Conservation (phyloP, 2,797 vertebrate species). For the Chelidonichthys spinosus region DNA sequence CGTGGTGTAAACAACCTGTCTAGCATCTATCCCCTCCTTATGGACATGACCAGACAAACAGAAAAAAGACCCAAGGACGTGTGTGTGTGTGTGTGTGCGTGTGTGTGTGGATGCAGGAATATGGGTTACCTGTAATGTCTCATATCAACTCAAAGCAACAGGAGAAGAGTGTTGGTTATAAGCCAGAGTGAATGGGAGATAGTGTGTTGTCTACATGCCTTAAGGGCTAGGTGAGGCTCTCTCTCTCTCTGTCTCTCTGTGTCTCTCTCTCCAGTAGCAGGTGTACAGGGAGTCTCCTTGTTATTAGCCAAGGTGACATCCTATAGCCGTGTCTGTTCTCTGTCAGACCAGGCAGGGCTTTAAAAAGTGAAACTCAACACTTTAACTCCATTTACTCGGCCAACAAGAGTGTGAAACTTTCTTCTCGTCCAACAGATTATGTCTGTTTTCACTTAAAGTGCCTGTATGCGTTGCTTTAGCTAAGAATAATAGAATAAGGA, state of each 20-base stretch:
- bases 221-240: constrained; percentile 59
- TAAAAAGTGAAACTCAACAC: constrained; percentile 33
- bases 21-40: not conserved
- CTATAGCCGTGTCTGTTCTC: constrained; percentile 1
- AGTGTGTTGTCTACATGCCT: constrained; percentile 37
- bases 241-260: constrained; percentile 3
- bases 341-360: constrained; percentile 8
- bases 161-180: not conserved
- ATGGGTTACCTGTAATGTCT: not conserved
- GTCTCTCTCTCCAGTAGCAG: constrained; percentile 29
- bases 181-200: constrained; percentile 3
- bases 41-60: not conserved
- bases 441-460: not conserved
- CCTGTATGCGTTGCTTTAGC: constrained; percentile 2
- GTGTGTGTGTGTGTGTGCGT: not conserved
- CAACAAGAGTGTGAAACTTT: not conserved
- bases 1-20: constrained; percentile 43
- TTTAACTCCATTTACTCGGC: not conserved
- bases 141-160: constrained; percentile 3
- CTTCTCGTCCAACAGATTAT: constrained; percentile 10
- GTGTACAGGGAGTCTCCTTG: constrained; percentile 39
- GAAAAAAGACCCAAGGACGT: not conserved
- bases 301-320: constrained; percentile 39
- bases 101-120: constrained; percentile 3
- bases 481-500: not conserved